A percentile compares a stretch with the other conserved stretches of the same genome.
phyloP scores from a whole-genome alignment of 2,888 invertebrate genomes.

The Pristionchus fissidentatus region DNA sequence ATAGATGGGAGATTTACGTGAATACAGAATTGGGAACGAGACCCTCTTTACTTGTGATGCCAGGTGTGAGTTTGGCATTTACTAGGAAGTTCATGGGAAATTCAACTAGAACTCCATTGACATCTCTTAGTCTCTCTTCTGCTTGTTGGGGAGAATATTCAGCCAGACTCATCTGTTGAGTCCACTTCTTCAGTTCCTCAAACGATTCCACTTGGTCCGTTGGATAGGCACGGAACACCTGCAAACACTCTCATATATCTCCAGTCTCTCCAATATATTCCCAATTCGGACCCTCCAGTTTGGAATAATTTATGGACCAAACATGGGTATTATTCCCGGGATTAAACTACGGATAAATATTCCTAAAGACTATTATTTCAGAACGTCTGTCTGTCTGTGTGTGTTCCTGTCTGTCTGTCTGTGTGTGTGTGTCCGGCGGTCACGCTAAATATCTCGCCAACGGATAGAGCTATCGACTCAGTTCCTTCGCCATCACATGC shows the following conservation, averaged over 20 bases:
- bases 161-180: conserved; percentile 84
- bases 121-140: conserved; percentile 63
- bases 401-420: too few species aligned
- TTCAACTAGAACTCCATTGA: conserved; percentile 83
- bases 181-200: conserved; percentile 83
- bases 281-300: background rate
- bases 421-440: too few species aligned
- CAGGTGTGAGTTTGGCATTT: conserved; percentile 88
- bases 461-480: too few species aligned
- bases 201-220: conserved; percentile 88
- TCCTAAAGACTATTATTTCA: too few species aligned
- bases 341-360: too few species aligned
- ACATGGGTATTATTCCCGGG: background rate
- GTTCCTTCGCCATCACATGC: too few species aligned
- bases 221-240: conserved; percentile 92
- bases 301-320: background rate
- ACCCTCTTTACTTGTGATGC: conserved; percentile 88
- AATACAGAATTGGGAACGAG: conserved; percentile 92
- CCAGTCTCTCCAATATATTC: background rate
- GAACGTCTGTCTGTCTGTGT: too few species aligned
- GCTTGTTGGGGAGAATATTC: conserved; percentile 81
- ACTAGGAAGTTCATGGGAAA: conserved; percentile 91
- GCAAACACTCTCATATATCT: conserved; percentile 50
- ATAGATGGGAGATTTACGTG: conserved; percentile 80
- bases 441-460: too few species aligned